Conservation (phyloP, 2,113 vertebrate species). For the Gnathonemus longibarbis region DNA sequence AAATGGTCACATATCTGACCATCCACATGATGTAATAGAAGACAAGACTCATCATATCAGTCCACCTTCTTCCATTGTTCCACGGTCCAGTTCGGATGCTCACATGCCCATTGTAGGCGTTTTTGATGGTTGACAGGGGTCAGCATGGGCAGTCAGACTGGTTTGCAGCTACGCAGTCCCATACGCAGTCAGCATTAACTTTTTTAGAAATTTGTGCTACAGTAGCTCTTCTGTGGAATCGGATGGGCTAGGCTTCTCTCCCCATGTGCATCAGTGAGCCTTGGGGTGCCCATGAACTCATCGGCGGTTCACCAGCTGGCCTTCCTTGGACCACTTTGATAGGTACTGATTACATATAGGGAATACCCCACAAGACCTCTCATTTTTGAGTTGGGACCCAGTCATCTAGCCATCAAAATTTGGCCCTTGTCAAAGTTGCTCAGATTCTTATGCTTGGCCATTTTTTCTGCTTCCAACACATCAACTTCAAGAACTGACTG, state of each 20-base stretch:
- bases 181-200: background rate
- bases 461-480: background rate
- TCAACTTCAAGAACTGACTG: background rate
- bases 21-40: background rate
- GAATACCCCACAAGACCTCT: background rate
- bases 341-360: background rate
- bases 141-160: background rate
- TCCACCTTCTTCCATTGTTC: background rate
- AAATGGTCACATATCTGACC: background rate
- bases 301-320: background rate
- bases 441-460: background rate
- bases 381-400: background rate
- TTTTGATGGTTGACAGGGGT: background rate
- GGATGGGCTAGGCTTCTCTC: background rate
- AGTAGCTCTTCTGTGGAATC: background rate
- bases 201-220: background rate
- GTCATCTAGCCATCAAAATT: background rate
- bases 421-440: background rate
- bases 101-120: background rate
- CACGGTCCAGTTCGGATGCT: background rate
- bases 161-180: background rate
- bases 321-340: background rate
- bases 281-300: background rate
- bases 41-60: background rate
- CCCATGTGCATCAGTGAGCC: background rate